These are phyloP conservation scores for Thelaira solivaga DNA, from an alignment of 2,888 invertebrate genomes.

Conservation along the genomic window DNA sequence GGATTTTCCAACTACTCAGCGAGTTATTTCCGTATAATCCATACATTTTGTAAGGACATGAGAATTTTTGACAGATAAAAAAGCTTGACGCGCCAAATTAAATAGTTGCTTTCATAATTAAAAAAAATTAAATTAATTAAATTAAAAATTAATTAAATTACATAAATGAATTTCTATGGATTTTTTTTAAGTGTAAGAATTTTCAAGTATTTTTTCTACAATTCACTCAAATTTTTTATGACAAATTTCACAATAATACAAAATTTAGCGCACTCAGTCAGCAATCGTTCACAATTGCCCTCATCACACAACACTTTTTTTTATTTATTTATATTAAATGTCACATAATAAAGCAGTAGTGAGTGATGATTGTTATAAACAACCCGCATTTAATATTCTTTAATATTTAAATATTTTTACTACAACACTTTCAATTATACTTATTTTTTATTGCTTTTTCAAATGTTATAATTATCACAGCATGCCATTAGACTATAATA, in stretches of 20 bases:
- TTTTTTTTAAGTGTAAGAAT: too few species aligned
- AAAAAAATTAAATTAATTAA: too few species aligned
- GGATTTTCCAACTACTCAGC: too few species aligned
- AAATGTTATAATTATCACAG: slow-evolving; percentile 51
- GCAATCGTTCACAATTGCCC: background rate
- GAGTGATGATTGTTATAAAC: slow-evolving; percentile 20
- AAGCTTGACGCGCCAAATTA: too few species aligned
- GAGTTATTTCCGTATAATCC: too few species aligned
- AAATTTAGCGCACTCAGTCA: background rate
- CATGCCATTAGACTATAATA: slow-evolving; percentile 40
- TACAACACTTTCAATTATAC: slow-evolving; percentile 40
- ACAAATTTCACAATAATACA: background rate
- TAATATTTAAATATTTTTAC: slow-evolving; percentile 22
- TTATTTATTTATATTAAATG: slow-evolving; percentile 42
- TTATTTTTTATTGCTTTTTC: slow-evolving; percentile 18
- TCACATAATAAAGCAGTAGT: slow-evolving; percentile 34
- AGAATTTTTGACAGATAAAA: too few species aligned
- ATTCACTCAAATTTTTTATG: too few species aligned
- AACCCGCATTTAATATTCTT: slow-evolving; percentile 48
- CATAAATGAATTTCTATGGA: too few species aligned
- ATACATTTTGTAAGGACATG: too few species aligned
- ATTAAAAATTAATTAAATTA: too few species aligned
- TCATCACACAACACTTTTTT: slow-evolving; percentile 17
- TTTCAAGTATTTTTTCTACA: too few species aligned
- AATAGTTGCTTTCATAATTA: too few species aligned